Evolutionary conservation across 2,888 invertebrate species (phyloP).

Genomic region (Drosophila vallismaia): DNA sequence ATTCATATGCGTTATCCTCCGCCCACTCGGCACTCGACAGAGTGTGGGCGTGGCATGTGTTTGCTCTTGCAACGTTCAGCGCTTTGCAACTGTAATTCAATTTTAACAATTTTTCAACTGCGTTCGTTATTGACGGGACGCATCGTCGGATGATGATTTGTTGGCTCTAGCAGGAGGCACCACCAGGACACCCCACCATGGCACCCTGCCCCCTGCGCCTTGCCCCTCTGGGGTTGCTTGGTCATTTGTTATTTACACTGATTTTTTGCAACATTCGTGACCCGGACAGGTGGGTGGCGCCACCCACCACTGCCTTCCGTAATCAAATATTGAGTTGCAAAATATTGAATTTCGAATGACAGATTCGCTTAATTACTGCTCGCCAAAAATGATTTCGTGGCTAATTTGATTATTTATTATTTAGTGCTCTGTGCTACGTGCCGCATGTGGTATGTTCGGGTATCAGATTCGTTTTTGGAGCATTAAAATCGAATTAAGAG

Average conservation of each 20-base stretch:
- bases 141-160: constrained; percentile 77
- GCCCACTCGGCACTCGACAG: constrained; percentile 4
- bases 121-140: constrained; percentile 81
- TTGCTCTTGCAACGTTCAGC: constrained; percentile 65
- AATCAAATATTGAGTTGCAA: constrained; percentile 73
- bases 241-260: constrained; percentile 76
- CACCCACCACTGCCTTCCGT: constrained; percentile 52
- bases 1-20: constrained; percentile 58
- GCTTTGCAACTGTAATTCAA: constrained; percentile 80
- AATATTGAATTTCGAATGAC: constrained; percentile 53
- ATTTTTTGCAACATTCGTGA: constrained; percentile 43
- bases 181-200: background rate
- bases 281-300: constrained; percentile 17
- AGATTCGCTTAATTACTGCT: constrained; percentile 61
- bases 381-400: constrained; percentile 39
- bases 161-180: constrained; percentile 52
- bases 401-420: constrained; percentile 38
- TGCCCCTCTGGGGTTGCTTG: constrained; percentile 47
- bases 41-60: constrained; percentile 38
- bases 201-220: background rate
- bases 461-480: background rate
- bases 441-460: background rate
- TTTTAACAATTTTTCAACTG: constrained; percentile 83
- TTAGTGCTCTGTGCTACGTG: constrained; percentile 5
- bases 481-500: constrained; percentile 18